phyloP scores from a whole-genome alignment of 2,797 vertebrate species.

The Aselliscus stoliczkanus region DNA sequence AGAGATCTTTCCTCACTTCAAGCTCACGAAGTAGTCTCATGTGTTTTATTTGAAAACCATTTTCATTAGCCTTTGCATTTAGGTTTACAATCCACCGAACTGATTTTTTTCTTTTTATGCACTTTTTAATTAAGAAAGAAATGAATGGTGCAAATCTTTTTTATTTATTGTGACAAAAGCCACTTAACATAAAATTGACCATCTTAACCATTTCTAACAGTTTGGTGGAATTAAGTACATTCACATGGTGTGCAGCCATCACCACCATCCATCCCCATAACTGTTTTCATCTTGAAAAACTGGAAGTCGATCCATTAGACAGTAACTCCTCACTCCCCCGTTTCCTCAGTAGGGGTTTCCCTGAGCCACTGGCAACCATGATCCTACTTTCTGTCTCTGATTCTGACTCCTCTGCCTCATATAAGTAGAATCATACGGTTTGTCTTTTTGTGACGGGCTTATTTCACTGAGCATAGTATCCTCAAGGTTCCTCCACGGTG shows the following conservation, averaged over 20 bases:
- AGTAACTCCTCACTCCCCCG: not conserved
- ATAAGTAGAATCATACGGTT: rapidly evolving
- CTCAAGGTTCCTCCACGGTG: not conserved
- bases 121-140: not conserved
- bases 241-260: rapidly evolving
- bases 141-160: not conserved
- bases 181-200: not conserved
- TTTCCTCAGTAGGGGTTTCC: rapidly evolving
- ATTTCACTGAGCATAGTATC: not conserved
- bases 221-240: not conserved
- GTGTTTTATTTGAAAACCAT: not conserved
- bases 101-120: not conserved
- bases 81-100: not conserved
- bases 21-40: not conserved
- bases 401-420: not conserved
- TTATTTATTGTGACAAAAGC: not conserved
- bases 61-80: not conserved
- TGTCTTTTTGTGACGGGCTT: not conserved
- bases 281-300: not conserved
- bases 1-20: not conserved
- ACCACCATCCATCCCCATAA: no score
- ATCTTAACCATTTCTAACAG: not conserved
- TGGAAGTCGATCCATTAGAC: rapidly evolving
- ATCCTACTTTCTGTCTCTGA: not conserved
- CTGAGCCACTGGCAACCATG: rapidly evolving